Base-by-base conservation (phyloP, 2,113 vertebrate species). In the Trichechus manatus region DNA sequence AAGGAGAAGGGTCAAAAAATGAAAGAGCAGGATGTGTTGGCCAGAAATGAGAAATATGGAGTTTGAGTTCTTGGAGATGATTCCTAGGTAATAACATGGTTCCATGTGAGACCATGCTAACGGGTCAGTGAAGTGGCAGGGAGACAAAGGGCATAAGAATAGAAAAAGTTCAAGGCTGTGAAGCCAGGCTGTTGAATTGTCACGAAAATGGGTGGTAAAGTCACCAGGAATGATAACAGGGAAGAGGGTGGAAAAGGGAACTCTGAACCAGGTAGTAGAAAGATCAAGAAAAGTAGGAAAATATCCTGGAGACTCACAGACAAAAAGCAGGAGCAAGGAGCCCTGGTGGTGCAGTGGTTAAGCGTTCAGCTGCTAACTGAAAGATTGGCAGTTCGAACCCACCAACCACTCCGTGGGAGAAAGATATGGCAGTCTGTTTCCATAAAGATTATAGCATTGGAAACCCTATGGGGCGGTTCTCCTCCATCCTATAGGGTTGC, bases 181-280 rank as follows among this genome's bases (percentile, higher is more conserved):
- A 89, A 85, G 13, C 8, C 33, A 77, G 20, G 36, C 31, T 85
- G 4, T 77, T 50, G 20, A 53, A 84, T 39, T 77, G n/a, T 84
- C 47, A 80, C 66, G 59, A 63, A 91, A 90, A 87, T 56, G 31
- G 36, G 56, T 80, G 36, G 8, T 72, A n/a, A 95, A 42, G 6
- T 74, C n/a, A 89, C 27, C n/a, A 90, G n/a, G 13, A 89, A 92
- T 87, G 15, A 44, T 79, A 80, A 93, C 25, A 85, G 75, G 27
- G 25, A 59, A 68, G 19, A 27, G 31, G 8, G 56, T 47, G 13
- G 36, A 59, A 42, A 95, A 86, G 8, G 36, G 27, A 89, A 90
- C 9, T 22, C 31, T 86, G 74, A 63, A 44, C 11, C 15, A 68
- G 11, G 33, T 80, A 7, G 4, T 47, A 3, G 70, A 82, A 97